phyloP scores from a whole-genome alignment of 2,797 vertebrate genomes.

The Anabas testudineus region DNA sequence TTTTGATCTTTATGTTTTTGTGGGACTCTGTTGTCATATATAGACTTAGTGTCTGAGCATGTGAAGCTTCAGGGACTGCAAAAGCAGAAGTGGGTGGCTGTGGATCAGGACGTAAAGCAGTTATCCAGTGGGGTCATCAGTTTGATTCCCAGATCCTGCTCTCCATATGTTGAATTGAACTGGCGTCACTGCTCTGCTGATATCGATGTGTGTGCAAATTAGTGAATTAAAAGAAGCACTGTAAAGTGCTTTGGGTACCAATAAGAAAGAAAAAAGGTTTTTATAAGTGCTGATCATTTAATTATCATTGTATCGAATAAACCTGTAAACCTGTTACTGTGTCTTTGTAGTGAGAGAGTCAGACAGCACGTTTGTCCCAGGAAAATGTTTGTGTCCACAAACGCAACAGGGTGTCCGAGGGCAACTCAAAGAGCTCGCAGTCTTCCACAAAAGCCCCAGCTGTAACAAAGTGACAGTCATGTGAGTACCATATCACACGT shows the following conservation, averaged over 20 bases:
- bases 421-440: constrained; percentile 58
- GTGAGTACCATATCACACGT: constrained; percentile 71
- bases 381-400: constrained; percentile 79
- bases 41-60: not conserved
- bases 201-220: too few species aligned
- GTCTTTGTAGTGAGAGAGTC: constrained; percentile 67
- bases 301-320: constrained; percentile 21
- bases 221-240: too few species aligned
- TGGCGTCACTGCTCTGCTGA: too few species aligned
- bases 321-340: constrained; percentile 53
- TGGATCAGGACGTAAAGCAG: too few species aligned
- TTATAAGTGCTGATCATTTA: too few species aligned
- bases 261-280: too few species aligned
- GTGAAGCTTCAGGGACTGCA: constrained; percentile 1
- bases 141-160: too few species aligned
- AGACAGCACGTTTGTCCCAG: constrained; percentile 71
- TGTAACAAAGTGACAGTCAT: constrained; percentile 80
- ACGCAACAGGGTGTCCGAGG: constrained; percentile 39
- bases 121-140: too few species aligned
- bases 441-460: constrained; percentile 63
- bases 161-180: too few species aligned
- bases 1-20: not conserved
- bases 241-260: too few species aligned
- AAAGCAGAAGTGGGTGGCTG: too few species aligned
- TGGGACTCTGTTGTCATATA: constrained; percentile 11